phyloP scores from a whole-genome alignment of 2,888 invertebrate genomes.

The Nyleta sp. region DNA sequence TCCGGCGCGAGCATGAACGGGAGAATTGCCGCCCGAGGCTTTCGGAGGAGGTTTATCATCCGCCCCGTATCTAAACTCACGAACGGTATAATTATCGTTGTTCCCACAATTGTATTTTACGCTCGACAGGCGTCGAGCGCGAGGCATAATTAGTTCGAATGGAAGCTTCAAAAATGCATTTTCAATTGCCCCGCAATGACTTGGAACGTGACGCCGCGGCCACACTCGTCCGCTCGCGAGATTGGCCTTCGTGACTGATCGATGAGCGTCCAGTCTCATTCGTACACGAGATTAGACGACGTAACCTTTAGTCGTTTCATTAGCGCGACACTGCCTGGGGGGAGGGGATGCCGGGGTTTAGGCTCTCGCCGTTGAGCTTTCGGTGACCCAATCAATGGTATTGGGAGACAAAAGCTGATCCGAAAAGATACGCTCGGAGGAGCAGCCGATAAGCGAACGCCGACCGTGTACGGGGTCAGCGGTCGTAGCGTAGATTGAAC shows the following conservation, averaged over 20 bases:
- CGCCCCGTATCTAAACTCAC: slow-evolving; percentile 77
- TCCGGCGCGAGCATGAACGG: slow-evolving; percentile 80
- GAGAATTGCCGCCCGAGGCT: slow-evolving; percentile 79
- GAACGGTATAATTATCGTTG: slow-evolving; percentile 81
- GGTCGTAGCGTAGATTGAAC: slow-evolving; percentile 73
- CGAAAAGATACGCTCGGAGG: slow-evolving; percentile 66
- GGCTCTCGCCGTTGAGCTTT: slow-evolving; percentile 72
- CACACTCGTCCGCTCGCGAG: neutral
- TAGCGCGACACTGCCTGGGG: slow-evolving; percentile 77
- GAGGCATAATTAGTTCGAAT: slow-evolving; percentile 64
- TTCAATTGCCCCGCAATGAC: slow-evolving; percentile 59
- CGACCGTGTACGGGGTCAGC: slow-evolving; percentile 51
- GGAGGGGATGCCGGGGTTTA: slow-evolving; percentile 20
- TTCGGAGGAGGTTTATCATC: slow-evolving; percentile 77
- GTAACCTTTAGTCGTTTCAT: slow-evolving; percentile 79
- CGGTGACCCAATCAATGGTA: slow-evolving; percentile 80
- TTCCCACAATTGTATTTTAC: slow-evolving; percentile 74
- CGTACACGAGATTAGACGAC: slow-evolving; percentile 75
- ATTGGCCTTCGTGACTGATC: slow-evolving; percentile 39
- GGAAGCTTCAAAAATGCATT: slow-evolving; percentile 58
- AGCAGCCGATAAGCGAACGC: slow-evolving; percentile 66
- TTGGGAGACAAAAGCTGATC: slow-evolving; percentile 80
- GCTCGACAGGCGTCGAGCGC: slow-evolving; percentile 71
- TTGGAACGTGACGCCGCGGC: slow-evolving; percentile 11
- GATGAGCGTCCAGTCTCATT: slow-evolving; percentile 66